These are phyloP conservation scores for Saccostrea glomerata DNA, from an alignment of 1,140 invertebrate species.

Conservation along the genomic window DNA sequence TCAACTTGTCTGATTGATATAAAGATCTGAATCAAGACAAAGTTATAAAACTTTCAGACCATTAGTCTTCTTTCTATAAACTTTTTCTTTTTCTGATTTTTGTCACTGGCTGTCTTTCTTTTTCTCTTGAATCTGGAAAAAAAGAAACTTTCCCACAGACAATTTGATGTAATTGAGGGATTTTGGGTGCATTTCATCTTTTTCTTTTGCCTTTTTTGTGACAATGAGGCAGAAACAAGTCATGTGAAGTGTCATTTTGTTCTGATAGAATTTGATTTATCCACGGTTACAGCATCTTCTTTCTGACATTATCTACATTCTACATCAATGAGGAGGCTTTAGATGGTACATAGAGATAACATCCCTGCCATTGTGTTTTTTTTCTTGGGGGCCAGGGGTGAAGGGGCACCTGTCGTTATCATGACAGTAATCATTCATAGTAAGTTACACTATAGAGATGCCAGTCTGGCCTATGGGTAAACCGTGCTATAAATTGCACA, in stretches of 20 bases:
- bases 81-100: not conserved
- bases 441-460: slow-evolving; percentile 25
- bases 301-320: slow-evolving; percentile 24
- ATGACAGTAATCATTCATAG: slow-evolving; percentile 31
- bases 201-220: slow-evolving; percentile 18
- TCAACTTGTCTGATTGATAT: slow-evolving; percentile 15
- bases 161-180: not conserved
- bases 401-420: slow-evolving; percentile 29
- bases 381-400: not conserved
- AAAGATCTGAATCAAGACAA: not conserved
- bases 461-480: not conserved
- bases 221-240: slow-evolving; percentile 7
- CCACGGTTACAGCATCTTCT: slow-evolving; percentile 11
- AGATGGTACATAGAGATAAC: slow-evolving; percentile 16
- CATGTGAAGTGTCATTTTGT: slow-evolving; percentile 31
- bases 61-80: slow-evolving; percentile 3
- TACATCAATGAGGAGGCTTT: slow-evolving; percentile 27
- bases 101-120: slow-evolving; percentile 4
- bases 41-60: not conserved
- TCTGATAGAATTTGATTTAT: slow-evolving; percentile 33
- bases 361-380: slow-evolving; percentile 20
- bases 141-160: not conserved
- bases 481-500: slow-evolving; percentile 20
- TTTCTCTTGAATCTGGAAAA: not conserved
- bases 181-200: slow-evolving; percentile 22